A percentile compares a stretch with the other conserved stretches of the same genome.
Conservation (phyloP, 2,113 vertebrate species). For the Lophura nycthemera region DNA sequence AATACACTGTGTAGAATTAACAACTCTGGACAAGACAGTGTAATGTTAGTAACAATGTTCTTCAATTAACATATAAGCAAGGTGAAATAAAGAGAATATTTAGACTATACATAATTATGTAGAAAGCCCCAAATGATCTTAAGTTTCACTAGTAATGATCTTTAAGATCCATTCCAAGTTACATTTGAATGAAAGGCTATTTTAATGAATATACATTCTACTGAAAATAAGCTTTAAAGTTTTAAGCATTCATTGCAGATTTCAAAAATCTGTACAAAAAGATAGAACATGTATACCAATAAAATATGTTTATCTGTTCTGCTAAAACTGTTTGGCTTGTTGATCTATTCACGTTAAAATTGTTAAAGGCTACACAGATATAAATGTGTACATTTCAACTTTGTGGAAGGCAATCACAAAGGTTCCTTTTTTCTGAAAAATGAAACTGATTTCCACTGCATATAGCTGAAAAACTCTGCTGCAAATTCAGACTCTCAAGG, state of each 20-base stretch:
- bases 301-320: not conserved
- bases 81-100: conserved; percentile 29
- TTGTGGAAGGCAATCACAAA: not conserved
- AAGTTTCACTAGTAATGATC: not conserved
- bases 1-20: conserved; percentile 39
- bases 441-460: not conserved
- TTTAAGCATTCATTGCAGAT: not conserved
- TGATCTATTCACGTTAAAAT: not conserved
- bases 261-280: not conserved
- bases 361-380: not conserved
- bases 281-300: not conserved
- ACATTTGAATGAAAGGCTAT: not conserved
- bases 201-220: not conserved
- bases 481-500: not conserved
- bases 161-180: not conserved
- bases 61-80: not conserved
- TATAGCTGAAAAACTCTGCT: not conserved
- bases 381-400: not conserved
- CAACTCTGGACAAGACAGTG: not conserved
- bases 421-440: not conserved
- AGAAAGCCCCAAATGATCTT: not conserved
- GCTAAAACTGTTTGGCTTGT: not conserved
- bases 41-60: not conserved
- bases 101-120: not conserved
- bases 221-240: not conserved